Percentiles rank a stretch among this genome's conserved stretches.
phyloP scores from a whole-genome alignment of 2,888 invertebrate species.

The Hoplodrina blanda region DNA sequence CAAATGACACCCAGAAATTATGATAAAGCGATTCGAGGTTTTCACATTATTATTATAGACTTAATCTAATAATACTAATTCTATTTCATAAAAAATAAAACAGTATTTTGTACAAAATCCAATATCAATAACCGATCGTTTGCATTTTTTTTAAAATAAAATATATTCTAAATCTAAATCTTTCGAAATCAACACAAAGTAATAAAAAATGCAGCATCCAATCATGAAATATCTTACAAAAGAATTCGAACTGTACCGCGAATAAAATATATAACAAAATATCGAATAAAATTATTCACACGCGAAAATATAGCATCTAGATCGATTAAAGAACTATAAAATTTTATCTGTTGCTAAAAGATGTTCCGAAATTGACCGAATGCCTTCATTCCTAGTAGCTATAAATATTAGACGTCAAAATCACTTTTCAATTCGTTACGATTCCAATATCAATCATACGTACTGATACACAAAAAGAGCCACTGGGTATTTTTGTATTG shows the following conservation, averaged over 20 bases:
- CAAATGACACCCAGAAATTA: not conserved
- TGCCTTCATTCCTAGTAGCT: slow-evolving; percentile 58
- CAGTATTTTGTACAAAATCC: not conserved
- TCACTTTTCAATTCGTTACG: slow-evolving; percentile 84
- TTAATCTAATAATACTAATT: not conserved
- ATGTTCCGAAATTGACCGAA: slow-evolving; percentile 51
- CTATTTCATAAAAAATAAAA: not conserved
- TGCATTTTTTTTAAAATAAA: not conserved
- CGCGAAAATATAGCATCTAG: slow-evolving; percentile 51
- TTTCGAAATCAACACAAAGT: not conserved
- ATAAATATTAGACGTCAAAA: slow-evolving; percentile 81
- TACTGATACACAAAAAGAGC: slow-evolving; percentile 67
- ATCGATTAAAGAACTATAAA: slow-evolving; percentile 56
- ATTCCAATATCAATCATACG: slow-evolving; percentile 83
- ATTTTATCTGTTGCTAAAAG: slow-evolving; percentile 53
- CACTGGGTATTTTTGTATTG: slow-evolving; percentile 68
- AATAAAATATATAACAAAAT: slow-evolving; percentile 15
- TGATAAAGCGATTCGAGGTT: not conserved
- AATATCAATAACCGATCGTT: not conserved
- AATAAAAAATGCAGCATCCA: slow-evolving; percentile 39
- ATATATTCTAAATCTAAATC: not conserved
- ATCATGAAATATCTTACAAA: slow-evolving; percentile 21
- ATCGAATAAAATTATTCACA: slow-evolving; percentile 50
- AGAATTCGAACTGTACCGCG: slow-evolving; percentile 26
- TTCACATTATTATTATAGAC: not conserved